Evolutionary conservation across 1,140 invertebrate genomes (phyloP).

Genomic region (Gryllus bimaculatus): DNA sequence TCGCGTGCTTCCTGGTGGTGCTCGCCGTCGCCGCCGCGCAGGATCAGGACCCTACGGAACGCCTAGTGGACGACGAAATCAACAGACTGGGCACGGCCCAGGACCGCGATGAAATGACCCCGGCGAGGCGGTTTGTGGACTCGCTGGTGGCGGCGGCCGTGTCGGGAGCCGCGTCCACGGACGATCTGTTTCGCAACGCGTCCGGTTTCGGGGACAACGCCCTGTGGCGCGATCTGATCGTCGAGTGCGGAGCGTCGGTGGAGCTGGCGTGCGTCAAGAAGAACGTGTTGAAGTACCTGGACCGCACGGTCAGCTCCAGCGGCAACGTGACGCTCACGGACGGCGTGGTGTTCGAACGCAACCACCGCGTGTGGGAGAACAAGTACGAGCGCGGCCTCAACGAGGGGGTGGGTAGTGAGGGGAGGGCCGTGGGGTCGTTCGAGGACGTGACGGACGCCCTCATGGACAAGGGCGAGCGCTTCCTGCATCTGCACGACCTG

Average conservation of each 20-base stretch:
- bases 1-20: not conserved
- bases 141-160: slow-evolving; percentile 6
- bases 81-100: not conserved
- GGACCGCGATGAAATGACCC: not conserved
- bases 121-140: not conserved
- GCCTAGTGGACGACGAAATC: not conserved
- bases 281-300: slow-evolving; percentile 15
- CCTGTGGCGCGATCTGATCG: slow-evolving; percentile 14
- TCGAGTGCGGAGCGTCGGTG: not conserved
- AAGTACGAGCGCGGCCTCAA: slow-evolving; percentile 13
- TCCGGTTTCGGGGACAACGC: not conserved
- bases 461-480: slow-evolving; percentile 55
- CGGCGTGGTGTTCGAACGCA: slow-evolving; percentile 10
- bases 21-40: not conserved
- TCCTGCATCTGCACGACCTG: slow-evolving; percentile 64
- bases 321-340: slow-evolving; percentile 11
- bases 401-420: not conserved
- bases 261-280: slow-evolving; percentile 9
- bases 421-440: not conserved
- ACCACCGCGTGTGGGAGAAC: slow-evolving; percentile 9
- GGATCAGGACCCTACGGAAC: not conserved
- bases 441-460: slow-evolving; percentile 44
- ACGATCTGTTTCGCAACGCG: not conserved
- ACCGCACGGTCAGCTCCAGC: not conserved
- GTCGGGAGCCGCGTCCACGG: not conserved